Evolutionary conservation across 2,113 vertebrate genomes (phyloP), one percentile per base, ranked within the genome.

Genomic region (Festucalex cinctus): DNA sequence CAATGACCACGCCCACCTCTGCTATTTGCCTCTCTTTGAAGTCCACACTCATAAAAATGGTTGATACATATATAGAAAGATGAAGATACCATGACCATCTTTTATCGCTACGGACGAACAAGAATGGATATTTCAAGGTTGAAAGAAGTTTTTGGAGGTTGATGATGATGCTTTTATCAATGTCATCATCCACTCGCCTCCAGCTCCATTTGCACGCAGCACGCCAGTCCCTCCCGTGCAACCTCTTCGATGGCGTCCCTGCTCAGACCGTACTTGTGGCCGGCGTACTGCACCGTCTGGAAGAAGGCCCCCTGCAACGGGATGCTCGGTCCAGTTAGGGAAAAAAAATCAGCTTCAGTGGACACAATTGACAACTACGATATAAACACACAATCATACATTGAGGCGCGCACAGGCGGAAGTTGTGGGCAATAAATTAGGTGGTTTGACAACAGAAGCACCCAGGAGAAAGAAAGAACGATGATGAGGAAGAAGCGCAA

Each of bases 191-290:
- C 32, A 20, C 32, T 65, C 20, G 93, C 96, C 93, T 98, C 96
- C 22, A 98, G 89, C 82, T 98, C 96, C 92, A 98, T 83, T 59
- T 97, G 95, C 39, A 94, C 74, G 41, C 95, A 97, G 82, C 93
- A 94, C 0, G 93, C 95, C 19, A 98, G 90, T 0, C 96, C 96
- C 19, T 96, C 94, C 81, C 90, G 92, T 43, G 96, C 96, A 4
- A 93, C 92, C 0, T 81, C 84, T 76, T 98, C 97, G 1, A 98
- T n/a, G 0, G 94, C 91, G 8, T 94, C 94, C 59, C 93, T 92
- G 62, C 81, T 93, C 67, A 98, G 85, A 0, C 97, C 97, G 0
- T 95, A 98, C 32, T 53, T 74, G 74, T 93, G 83, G n/a, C 89
- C 90, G 0, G 79, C 82, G 16, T 94, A 94, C 63, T 86, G 89